A percentile compares a stretch with the other conserved stretches of the same genome.
Conservation (phyloP, 2,888 invertebrate genomes). For the Exocentrus adspersus region DNA sequence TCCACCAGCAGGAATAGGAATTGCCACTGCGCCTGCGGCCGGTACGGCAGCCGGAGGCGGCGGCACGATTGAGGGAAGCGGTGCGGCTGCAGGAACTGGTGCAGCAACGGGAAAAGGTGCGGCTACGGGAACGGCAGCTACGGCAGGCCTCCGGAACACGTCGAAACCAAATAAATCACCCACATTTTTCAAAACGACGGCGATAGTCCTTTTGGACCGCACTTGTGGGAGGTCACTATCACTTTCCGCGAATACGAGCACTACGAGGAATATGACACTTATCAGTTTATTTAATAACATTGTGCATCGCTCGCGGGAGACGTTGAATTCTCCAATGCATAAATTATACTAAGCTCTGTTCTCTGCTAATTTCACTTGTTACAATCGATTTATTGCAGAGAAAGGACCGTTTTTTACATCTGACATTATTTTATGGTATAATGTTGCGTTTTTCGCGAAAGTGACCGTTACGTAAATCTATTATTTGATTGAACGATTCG, state of each 20-base stretch:
- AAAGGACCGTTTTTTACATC: constrained; percentile 54
- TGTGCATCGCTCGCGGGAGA: constrained; percentile 44
- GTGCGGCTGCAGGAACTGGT: too few relatives aligned
- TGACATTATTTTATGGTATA: constrained; percentile 52
- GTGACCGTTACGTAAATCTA: constrained; percentile 53
- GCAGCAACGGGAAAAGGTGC: too few relatives aligned
- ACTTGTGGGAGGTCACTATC: constrained; percentile 24
- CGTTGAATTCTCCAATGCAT: constrained; percentile 45
- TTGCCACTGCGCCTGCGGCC: too few relatives aligned
- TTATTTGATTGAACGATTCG: constrained; percentile 52
- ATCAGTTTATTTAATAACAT: constrained; percentile 46
- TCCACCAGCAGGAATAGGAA: too few relatives aligned
- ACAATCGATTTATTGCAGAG: constrained; percentile 55
- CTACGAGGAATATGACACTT: constrained; percentile 39
- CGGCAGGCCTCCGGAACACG: constrained; percentile 55
- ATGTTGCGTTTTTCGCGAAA: constrained; percentile 57
- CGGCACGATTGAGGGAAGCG: too few relatives aligned
- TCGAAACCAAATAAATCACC: constrained; percentile 63
- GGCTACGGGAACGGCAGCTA: too few relatives aligned
- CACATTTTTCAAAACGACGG: constrained; percentile 57
- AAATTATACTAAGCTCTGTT: constrained; percentile 50
- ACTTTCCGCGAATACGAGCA: constrained; percentile 30
- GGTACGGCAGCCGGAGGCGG: too few relatives aligned
- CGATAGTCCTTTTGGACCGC: constrained; percentile 59
- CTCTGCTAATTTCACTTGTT: constrained; percentile 55